phyloP scores from a whole-genome alignment of 2,113 vertebrate genomes.

The Columba janthina region DNA sequence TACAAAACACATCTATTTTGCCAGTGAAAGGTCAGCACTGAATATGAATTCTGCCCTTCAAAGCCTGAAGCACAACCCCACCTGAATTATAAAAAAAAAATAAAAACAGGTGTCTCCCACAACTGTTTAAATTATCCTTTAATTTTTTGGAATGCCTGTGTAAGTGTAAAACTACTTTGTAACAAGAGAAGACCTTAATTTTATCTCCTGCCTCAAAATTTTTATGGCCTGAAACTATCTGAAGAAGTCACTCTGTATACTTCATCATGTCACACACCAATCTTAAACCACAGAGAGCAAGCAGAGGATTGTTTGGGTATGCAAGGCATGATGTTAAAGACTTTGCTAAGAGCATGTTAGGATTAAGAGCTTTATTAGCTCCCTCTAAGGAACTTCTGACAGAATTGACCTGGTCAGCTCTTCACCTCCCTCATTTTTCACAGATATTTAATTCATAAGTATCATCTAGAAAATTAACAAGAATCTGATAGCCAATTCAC shows the following conservation, averaged over 20 bases:
- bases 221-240: conserved; percentile 32
- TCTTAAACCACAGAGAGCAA: neutral
- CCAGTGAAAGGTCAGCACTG: neutral
- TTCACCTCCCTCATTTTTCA: neutral
- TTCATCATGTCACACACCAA: neutral
- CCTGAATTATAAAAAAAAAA: neutral
- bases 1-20: neutral
- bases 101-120: neutral
- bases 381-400: neutral
- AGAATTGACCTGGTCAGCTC: neutral
- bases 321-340: neutral
- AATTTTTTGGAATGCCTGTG: neutral
- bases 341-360: neutral
- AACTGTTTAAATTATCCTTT: neutral
- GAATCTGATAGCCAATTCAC: neutral
- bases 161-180: neutral
- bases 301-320: conserved; percentile 24
- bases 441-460: neutral
- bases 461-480: neutral
- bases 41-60: neutral
- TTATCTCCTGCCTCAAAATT: neutral
- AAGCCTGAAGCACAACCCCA: neutral
- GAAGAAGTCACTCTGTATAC: neutral
- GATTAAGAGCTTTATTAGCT: conserved; percentile 33
- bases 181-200: neutral